Evolutionary conservation across 2,113 vertebrate species (phyloP).

Genomic region (Pitta sordida): DNA sequence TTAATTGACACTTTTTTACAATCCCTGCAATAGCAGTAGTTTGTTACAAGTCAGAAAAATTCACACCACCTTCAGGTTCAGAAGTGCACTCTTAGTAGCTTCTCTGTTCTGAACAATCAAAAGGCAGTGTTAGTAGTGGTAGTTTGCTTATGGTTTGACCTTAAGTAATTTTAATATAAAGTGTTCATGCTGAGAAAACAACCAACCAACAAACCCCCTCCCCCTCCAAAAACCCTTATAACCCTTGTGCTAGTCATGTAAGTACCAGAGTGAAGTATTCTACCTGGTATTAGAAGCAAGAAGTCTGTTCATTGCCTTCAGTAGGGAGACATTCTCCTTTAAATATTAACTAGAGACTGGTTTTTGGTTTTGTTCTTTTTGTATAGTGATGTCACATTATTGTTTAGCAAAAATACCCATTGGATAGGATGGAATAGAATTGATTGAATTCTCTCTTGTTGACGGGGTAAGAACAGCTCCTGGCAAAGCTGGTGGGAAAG

Average conservation of each 20-base stretch:
- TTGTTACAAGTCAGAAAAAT: background rate
- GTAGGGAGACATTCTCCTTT: background rate
- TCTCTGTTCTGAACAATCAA: background rate
- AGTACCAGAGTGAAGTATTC: background rate
- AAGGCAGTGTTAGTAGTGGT: background rate
- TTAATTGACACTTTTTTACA: background rate
- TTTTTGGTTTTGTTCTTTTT: background rate
- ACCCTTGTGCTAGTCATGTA: background rate
- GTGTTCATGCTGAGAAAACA: background rate
- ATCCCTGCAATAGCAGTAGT: background rate
- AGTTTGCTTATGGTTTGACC: background rate
- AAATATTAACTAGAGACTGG: background rate
- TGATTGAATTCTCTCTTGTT: background rate
- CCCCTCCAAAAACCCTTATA: accelerated
- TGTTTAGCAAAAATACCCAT: background rate
- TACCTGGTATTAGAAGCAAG: background rate
- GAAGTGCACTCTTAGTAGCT: background rate
- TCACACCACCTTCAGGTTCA: background rate
- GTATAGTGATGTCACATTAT: background rate
- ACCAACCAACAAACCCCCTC: background rate
- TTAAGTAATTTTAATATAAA: background rate
- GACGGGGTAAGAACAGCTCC: background rate
- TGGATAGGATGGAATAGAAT: background rate
- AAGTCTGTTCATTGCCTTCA: background rate
- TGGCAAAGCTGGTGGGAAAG: background rate